Evolutionary conservation across 2,113 vertebrate genomes (phyloP), one percentile per base, ranked within the genome.

Genomic region (Phrynosoma blainvillii): DNA sequence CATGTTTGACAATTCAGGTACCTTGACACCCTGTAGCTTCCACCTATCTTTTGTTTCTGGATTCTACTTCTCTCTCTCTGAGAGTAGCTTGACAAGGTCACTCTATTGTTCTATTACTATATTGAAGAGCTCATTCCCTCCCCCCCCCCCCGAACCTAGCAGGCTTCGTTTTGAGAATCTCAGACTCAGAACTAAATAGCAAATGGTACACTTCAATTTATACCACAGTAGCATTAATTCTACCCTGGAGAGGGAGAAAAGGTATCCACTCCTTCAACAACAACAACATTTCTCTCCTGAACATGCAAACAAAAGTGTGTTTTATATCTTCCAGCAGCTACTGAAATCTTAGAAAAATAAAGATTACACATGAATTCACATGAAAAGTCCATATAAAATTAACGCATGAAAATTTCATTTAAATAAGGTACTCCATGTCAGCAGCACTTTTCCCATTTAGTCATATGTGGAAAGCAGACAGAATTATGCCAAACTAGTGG

Each of bases 221-320:
- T 30, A 78, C 71, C 79, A 10, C 0, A 0, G 1, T n/a, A 21
- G 9, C 76, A 79, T 82, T 47, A 81, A 5, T 87, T 36, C 30
- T 86, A 75, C 76, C 0, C 1, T 73, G 87, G 13, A 82, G 16
- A 68, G 66, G 30, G 84, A 90, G 82, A 12, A 79, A 18, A 1
- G 75, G 25, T 36, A 77, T 84, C 21, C 14, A 70, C 40, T 82
- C 12, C 13, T 52, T 65, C 36, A 36, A 36, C 9, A 11, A 23
- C 5, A 10, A 13, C 23, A 76, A 16, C 54, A 52, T 21, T 27
- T n/a, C 32, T 87, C 71, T 81, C n/a, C 32, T 25, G 14, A 4
- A 25, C n/a, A 59, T 65, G 54, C 52, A 65, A 73, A 75, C 21
- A 73, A 47, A 59, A 8, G 11, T 70, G 36, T 12, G 54, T 25